Evolutionary conservation across 1,140 invertebrate genomes (phyloP).

Genomic region (Zeugodacus cucurbitae): DNA sequence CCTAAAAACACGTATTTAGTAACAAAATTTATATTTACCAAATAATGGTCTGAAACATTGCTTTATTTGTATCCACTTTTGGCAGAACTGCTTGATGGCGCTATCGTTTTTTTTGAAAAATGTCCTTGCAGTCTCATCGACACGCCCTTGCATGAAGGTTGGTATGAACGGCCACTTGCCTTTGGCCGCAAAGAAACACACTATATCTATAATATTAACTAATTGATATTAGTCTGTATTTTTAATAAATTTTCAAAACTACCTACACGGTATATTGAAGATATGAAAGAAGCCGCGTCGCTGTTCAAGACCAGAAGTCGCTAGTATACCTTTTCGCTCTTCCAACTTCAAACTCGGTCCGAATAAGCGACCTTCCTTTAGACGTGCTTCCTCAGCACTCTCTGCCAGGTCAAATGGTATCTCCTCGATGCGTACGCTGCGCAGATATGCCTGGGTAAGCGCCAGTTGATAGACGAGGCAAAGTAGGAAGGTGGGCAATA

Average conservation of each 20-base stretch:
- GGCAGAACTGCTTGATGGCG: conserved; percentile 57
- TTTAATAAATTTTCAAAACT: too few species aligned
- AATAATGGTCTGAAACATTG: conserved; percentile 61
- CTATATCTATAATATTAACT: conserved; percentile 52
- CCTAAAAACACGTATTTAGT: background rate
- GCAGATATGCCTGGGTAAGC: conserved; percentile 50
- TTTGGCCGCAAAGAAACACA: conserved; percentile 64
- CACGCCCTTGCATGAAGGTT: conserved; percentile 57
- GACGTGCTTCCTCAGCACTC: background rate
- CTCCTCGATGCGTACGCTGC: conserved; percentile 57
- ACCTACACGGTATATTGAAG: conserved; percentile 62
- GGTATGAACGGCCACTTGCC: conserved; percentile 64
- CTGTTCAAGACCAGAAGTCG: conserved; percentile 55
- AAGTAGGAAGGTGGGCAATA: conserved; percentile 50
- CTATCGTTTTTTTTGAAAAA: conserved; percentile 60
- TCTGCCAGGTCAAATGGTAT: conserved; percentile 50
- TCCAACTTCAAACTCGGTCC: background rate
- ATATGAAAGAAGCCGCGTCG: conserved; percentile 58
- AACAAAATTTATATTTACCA: conserved; percentile 45
- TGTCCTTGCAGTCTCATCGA: conserved; percentile 51
- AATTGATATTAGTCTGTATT: background rate
- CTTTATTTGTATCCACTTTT: conserved; percentile 61
- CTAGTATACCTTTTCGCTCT: conserved; percentile 51
- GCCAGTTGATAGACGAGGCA: conserved; percentile 42
- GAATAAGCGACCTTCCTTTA: background rate